Conservation (phyloP, 2,113 vertebrate genomes). For the Physeter macrocephalus region DNA sequence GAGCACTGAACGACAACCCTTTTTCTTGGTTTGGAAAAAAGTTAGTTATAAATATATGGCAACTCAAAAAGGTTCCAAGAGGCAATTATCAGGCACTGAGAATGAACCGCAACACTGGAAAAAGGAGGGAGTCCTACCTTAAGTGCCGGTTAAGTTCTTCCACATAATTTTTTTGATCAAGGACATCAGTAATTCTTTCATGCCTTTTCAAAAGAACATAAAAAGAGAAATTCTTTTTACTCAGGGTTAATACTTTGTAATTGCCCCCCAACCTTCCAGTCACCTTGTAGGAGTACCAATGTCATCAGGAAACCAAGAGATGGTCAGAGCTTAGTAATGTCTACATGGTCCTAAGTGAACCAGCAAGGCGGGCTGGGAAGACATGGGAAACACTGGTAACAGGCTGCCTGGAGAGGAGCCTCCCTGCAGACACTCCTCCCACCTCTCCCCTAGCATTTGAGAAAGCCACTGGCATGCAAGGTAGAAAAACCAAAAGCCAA, state of each 20-base stretch:
- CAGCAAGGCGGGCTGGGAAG: background rate
- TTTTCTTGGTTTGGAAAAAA: background rate
- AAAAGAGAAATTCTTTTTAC: background rate
- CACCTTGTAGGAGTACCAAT: background rate
- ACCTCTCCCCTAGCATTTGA: background rate
- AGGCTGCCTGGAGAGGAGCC: background rate
- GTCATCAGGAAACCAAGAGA: background rate
- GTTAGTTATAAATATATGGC: background rate
- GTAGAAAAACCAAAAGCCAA: background rate
- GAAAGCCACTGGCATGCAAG: background rate
- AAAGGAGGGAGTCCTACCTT: slow-evolving; percentile 78
- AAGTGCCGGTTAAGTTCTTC: slow-evolving; percentile 97
- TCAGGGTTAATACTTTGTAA: background rate
- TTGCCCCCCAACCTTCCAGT: background rate
- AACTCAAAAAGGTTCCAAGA: background rate
- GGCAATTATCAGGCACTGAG: background rate
- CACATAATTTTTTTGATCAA: slow-evolving; percentile 99
- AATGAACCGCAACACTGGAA: background rate
- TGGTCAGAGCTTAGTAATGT: background rate
- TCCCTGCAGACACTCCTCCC: background rate
- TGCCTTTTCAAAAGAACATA: slow-evolving; percentile 79
- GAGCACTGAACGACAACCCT: background rate
- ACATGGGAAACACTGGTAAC: background rate
- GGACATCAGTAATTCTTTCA: slow-evolving; percentile 91
- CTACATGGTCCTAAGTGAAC: background rate